Base-by-base conservation (phyloP, 2,888 invertebrate genomes). In the Listrodromus nycthemerus region DNA sequence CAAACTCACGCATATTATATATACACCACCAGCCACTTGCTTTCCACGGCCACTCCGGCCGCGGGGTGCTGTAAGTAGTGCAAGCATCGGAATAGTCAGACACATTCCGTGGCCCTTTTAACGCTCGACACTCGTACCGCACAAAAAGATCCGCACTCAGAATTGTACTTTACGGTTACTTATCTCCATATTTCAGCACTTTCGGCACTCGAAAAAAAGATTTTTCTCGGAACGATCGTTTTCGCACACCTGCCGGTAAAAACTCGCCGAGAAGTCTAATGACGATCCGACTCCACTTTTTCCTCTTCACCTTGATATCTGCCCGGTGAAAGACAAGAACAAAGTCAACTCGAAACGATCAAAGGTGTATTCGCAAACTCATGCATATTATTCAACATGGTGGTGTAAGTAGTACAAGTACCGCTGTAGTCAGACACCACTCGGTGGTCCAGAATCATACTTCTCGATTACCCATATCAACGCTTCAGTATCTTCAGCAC, bases 21-120 rank as follows among this genome's bases (percentile, higher is more conserved):
- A 58, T 24, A 58, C 58, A 13, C 52, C 50, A 7, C n/a, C 19
- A 50, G 61, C 41, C 50, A 45, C 41, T 48, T 63, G 67, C 41
- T n/a, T 52, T 52, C 52, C 16, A 21, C 45, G 65, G 45, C 30
- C 27, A 41, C 33, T 19, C 24, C 8, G 76, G 55, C 70, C 70
- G 19, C 45, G 65, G 27, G 50, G 61, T 50, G 30, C 50, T 33
- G 66, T 52, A 67, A 80, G 80, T 74, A 74, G 80, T 75, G 75
- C 82, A 58, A 79, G 27, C 65, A 65, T 48, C 74, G 69, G 21
- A 8, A 58, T 27, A 66, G 79, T 83, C 83, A 70, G 83, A 52
- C 75, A 37, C 65, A 50, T 41, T 45, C 21, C 41, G 58, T 55
- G 63, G 55, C 71, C 71, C 74, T 37, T 37, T 48, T 33, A 70